Evolutionary conservation across 2,113 vertebrate species (phyloP), one percentile per base, ranked within the genome.

Genomic region (Accipiter virgatus): DNA sequence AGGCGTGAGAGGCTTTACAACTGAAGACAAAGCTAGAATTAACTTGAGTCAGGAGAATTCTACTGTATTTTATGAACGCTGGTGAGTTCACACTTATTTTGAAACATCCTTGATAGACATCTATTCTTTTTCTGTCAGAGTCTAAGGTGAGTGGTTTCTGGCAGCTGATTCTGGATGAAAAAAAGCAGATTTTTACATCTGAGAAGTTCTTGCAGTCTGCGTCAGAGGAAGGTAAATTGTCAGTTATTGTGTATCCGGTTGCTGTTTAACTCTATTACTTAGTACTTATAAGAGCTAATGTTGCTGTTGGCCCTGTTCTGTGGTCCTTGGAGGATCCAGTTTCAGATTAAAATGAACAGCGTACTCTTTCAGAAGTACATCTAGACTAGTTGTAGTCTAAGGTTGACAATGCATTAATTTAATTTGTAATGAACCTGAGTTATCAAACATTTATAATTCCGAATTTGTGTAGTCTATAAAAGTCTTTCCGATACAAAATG

Each of bases 201-300:
- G 99, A 99, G 97, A 99, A 99, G 97, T 99, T 99, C 90, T 97
- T 99, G 43, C 98, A 98, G 18, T 98, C 99, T 96, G 98, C 98
- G 14, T 98, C 97, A 15, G 99, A 99, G 63, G 99, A 99, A 96
- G 99, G 99, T 99, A 98, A 98, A 98, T 95, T 80, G 48, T 25
- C 65, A 34, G 16, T 75, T 88, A 22, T 2, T 79, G 10, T 45
- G 7, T 84, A 58, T 79, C 36, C 31, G 31, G 26, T 68, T 92
- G 56, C 68, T 84, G 21, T 89, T 94, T 88, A 78, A 67, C 32
- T 82, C 23, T 52, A 13, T 80, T 89, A 75, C 40, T 58, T 83
- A 31, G 42, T 68, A 52, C n/a, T 83, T 86, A 2, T 1, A 58
- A 48, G 42, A 73, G 48, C 61, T 86, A 16, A 61, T 71, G 40